Evolutionary conservation across 2,113 vertebrate species (phyloP).

Genomic region (Crotophaga sulcirostris): DNA sequence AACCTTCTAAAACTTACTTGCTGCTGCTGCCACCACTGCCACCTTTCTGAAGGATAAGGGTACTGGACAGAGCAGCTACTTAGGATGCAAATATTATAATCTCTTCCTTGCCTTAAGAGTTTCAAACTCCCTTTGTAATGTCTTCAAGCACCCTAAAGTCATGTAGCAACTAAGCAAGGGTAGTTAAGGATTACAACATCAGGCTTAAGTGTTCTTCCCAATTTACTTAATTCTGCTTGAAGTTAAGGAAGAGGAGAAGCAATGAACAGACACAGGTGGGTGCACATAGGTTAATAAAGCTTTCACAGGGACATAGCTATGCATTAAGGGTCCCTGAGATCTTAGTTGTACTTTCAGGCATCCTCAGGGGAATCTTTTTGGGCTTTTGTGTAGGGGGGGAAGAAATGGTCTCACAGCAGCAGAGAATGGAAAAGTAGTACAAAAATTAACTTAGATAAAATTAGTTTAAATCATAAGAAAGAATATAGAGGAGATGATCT

Average conservation of each 20-base stretch:
- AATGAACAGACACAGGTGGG: neutral
- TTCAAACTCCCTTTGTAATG: neutral
- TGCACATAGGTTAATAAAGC: neutral
- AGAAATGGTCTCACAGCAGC: neutral
- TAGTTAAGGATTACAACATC: neutral
- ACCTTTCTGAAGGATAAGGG: neutral
- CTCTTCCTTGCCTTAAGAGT: neutral
- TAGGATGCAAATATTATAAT: neutral
- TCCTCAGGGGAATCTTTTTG: neutral
- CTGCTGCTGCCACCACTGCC: neutral
- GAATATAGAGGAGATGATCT: constrained; percentile 60
- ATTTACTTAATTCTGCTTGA: neutral
- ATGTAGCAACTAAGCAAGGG: neutral
- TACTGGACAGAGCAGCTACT: neutral
- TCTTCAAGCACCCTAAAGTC: neutral
- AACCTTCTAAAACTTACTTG: neutral
- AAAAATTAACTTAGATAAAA: constrained; percentile 60
- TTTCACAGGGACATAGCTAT: neutral
- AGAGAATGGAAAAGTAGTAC: constrained; percentile 33
- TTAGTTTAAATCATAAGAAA: constrained; percentile 64
- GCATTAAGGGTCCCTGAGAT: neutral
- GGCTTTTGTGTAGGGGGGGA: neutral
- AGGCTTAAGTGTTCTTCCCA: neutral
- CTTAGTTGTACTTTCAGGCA: neutral
- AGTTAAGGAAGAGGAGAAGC: neutral